Conservation (phyloP, 2,113 vertebrate species). For the Colistium nudipinnis region DNA sequence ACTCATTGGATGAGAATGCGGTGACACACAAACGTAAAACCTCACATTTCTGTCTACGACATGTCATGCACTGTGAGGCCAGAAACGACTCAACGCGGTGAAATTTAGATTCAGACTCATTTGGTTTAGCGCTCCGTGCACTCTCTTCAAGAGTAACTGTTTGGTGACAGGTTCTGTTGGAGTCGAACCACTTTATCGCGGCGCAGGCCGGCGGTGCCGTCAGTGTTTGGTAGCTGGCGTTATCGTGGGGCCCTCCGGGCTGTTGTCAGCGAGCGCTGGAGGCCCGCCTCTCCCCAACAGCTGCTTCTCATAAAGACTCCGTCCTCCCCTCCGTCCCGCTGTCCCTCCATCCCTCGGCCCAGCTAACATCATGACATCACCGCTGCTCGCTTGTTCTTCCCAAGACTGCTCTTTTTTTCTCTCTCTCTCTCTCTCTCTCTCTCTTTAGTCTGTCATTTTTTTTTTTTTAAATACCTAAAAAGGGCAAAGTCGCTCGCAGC, state of each 20-base stretch:
- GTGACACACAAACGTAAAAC: too few species aligned
- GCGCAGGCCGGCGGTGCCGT: conserved; percentile 24
- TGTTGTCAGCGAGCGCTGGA: conserved; percentile 58
- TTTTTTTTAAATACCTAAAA: conserved; percentile 69
- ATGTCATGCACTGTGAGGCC: too few species aligned
- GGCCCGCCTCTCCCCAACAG: conserved; percentile 72
- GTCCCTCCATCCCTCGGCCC: conserved; percentile 52
- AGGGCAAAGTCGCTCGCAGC: conserved; percentile 54
- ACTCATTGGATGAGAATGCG: too few species aligned
- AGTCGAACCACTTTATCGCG: conserved; percentile 15
- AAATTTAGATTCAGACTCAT: not conserved
- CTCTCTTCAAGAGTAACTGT: conserved; percentile 1
- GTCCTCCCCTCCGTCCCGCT: conserved; percentile 50
- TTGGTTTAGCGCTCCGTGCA: not conserved
- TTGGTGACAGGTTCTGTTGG: not conserved
- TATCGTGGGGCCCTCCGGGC: conserved; percentile 33
- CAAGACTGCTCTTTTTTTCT: conserved; percentile 28
- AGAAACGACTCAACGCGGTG: too few species aligned
- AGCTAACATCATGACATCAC: conserved; percentile 79
- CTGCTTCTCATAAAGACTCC: conserved; percentile 81
- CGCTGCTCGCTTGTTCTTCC: conserved; percentile 54
- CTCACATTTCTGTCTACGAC: too few species aligned
- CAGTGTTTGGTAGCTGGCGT: conserved; percentile 23
- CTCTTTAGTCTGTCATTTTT: too few species aligned
- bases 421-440: conserved; percentile 48